Conservation (phyloP, 92 coral and sea anemone species). For the Epizoanthus ramosus region DNA sequence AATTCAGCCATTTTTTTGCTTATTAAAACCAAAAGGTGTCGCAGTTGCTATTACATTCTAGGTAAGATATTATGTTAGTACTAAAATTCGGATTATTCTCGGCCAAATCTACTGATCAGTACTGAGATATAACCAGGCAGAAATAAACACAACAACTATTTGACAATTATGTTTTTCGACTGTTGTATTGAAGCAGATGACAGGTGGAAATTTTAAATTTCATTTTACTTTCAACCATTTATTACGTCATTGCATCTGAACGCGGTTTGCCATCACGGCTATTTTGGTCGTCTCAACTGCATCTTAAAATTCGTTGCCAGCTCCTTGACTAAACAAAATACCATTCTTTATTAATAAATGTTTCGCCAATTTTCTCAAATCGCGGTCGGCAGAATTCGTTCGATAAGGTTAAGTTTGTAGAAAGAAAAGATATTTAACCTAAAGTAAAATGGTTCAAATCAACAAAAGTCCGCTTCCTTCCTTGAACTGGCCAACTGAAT, state of each 20-base stretch:
- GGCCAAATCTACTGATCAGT: background rate
- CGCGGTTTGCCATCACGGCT: background rate
- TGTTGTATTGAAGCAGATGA: background rate
- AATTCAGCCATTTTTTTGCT: background rate
- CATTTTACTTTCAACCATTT: background rate
- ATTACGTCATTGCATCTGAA: slow-evolving; percentile 1
- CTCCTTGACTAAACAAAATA: slow-evolving; percentile 8
- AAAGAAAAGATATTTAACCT: background rate
- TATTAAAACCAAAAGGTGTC: slow-evolving; percentile 3
- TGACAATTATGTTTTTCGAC: background rate
- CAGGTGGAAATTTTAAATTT: slow-evolving; percentile 9
- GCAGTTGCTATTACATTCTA: background rate
- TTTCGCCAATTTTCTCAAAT: background rate
- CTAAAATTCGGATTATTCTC: background rate
- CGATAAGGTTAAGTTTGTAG: background rate
- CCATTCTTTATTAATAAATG: background rate
- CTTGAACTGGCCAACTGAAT: too few species aligned
- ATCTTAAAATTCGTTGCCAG: slow-evolving; percentile 8
- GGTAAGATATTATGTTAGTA: background rate
- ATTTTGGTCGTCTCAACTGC: background rate
- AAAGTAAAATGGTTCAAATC: background rate
- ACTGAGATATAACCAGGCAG: background rate
- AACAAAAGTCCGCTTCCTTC: too few species aligned
- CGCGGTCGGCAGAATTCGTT: background rate
- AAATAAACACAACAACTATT: background rate